These are phyloP conservation scores for Pseudeuparius sepicola DNA, from an alignment of 2,888 invertebrate genomes.

Conservation along the genomic window DNA sequence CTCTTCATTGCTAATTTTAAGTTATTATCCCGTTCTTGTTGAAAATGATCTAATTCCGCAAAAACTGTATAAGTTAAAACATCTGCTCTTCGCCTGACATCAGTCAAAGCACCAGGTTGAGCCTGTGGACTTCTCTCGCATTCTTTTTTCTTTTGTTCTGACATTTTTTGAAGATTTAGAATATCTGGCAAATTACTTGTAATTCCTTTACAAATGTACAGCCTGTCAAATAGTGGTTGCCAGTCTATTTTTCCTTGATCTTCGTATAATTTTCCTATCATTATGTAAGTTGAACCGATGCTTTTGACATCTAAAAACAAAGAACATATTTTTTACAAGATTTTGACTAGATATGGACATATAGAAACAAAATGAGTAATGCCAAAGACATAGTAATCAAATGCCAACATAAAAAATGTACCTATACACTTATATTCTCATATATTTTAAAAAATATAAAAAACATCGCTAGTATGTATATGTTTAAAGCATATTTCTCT, in stretches of 20 bases:
- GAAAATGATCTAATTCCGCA: constrained; percentile 92
- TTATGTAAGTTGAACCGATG: constrained; percentile 82
- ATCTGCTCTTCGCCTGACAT: constrained; percentile 76
- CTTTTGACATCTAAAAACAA: constrained; percentile 44
- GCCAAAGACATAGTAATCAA: too few species aligned
- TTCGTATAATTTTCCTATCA: constrained; percentile 81
- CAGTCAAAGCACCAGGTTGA: constrained; percentile 68
- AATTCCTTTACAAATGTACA: constrained; percentile 91
- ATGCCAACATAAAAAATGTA: too few species aligned
- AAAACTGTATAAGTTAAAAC: constrained; percentile 86
- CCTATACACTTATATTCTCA: too few species aligned
- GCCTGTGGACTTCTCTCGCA: constrained; percentile 76
- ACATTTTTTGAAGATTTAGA: constrained; percentile 78
- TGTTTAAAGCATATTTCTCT: too few species aligned
- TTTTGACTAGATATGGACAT: too few species aligned
- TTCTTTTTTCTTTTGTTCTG: constrained; percentile 81
- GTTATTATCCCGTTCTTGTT: constrained; percentile 75
- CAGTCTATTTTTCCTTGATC: constrained; percentile 85
- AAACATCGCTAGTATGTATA: too few species aligned
- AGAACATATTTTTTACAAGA: not conserved
- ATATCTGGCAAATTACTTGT: constrained; percentile 86
- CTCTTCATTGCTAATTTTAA: constrained; percentile 76
- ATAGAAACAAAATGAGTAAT: too few species aligned
- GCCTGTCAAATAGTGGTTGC: constrained; percentile 82
- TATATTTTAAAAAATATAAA: too few species aligned